Evolutionary conservation across 2,888 invertebrate species (phyloP).

Genomic region (Neoscelio sp.): DNA sequence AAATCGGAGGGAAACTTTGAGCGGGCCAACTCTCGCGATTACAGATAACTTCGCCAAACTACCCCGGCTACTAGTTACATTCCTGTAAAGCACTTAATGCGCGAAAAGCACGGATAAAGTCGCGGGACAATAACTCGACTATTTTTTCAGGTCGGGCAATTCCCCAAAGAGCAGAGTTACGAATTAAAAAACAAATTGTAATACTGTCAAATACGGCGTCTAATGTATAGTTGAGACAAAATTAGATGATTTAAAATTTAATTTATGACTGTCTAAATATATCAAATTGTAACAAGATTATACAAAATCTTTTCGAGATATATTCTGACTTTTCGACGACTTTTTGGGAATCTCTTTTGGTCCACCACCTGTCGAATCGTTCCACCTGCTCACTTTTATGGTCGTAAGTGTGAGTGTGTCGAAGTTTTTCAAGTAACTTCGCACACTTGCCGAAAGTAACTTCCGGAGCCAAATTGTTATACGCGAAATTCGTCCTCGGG

Average conservation of each 20-base stretch:
- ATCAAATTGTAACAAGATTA: no score
- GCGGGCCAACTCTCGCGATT: constrained; percentile 53
- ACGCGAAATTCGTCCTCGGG: constrained; percentile 24
- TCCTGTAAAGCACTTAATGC: constrained; percentile 54
- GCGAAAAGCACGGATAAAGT: constrained; percentile 40
- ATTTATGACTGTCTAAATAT: no score
- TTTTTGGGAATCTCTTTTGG: constrained; percentile 41
- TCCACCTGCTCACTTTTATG: constrained; percentile 56
- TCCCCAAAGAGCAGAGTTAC: constrained; percentile 13
- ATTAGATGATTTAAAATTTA: no score
- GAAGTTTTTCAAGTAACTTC: constrained; percentile 54
- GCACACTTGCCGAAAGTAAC: constrained; percentile 36
- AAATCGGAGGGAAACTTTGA: constrained; percentile 58
- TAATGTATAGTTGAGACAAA: no score
- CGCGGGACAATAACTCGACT: constrained; percentile 16
- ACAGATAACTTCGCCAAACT: constrained; percentile 51
- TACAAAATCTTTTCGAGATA: constrained; percentile 1
- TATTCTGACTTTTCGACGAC: background rate
- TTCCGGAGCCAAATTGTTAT: constrained; percentile 48
- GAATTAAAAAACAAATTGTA: background rate
- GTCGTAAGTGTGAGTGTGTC: constrained; percentile 17
- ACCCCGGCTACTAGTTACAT: constrained; percentile 64
- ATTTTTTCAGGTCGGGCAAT: background rate
- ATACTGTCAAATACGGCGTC: no score
- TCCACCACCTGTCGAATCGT: constrained; percentile 65